Base-by-base conservation (phyloP, 1,140 invertebrate species). In the Apis dorsata region DNA sequence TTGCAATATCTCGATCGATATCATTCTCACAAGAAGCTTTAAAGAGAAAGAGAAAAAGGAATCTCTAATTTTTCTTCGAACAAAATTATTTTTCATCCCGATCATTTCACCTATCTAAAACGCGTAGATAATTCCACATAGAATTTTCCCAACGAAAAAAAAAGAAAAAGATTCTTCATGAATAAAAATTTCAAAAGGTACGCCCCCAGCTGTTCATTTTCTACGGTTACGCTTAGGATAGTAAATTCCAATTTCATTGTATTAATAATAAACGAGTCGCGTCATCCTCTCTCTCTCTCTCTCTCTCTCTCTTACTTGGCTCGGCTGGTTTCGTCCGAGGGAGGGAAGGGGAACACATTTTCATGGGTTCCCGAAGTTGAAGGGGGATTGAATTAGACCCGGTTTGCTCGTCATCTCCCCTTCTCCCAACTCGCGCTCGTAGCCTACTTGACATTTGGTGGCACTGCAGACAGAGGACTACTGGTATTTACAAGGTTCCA, bases 371-470 rank as follows among this genome's bases (percentile, higher is more conserved):
- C 72, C 63, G 73, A 65, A 68, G 34, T 59, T 34, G 70, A 49
- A 79, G 83, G 78, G 89, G 90, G 91, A 92, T 93, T 91, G 91
- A 93, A 93, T 93, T 92, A 91, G 90, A 85, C 77, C 85, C 89
- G 88, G 87, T 87, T 88, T 85, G 84, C 81, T 85, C 86, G 71
- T 87, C 85, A 82, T 88, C 24, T 24, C 85, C 86, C 84, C 80
- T 65, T 49, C 24, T 15, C 11, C 44, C 81, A 66, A 68, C 21
- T 70, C 63, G 55, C 57, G 51, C 76, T 85, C 65, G 84, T 51
- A 88, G 83, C 89, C 90, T 93, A 93, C 93, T 93, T 93, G 93
- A 93, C 91, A 92, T 93, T 92, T 93, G 88, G 87, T 89, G 82
- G 85, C 79, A 78, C 80, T 75, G 60, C 62, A 75, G 85, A 79